Evolutionary conservation across 2,113 vertebrate genomes (phyloP).

Genomic region (Uropsilus gracilis): DNA sequence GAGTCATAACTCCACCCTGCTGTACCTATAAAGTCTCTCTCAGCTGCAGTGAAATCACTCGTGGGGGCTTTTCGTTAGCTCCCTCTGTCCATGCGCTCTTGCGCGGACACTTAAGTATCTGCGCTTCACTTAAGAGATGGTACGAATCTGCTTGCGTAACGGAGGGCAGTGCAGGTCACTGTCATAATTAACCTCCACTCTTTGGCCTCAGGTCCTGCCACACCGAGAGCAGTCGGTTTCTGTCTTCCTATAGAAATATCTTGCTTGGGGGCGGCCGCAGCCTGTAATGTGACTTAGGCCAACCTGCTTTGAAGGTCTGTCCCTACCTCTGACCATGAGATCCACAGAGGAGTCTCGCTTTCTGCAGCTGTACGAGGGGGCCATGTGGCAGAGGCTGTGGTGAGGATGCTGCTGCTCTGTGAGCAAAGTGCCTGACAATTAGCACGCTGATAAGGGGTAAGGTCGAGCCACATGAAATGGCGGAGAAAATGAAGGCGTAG

Average conservation of each 20-base stretch:
- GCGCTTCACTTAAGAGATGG: conserved; percentile 11
- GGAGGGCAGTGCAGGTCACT: conserved; percentile 11
- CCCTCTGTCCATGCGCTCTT: background rate
- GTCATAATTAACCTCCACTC: conserved; percentile 8
- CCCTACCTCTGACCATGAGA: background rate
- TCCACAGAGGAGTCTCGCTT: background rate
- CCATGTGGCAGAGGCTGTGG: background rate
- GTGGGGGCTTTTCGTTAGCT: background rate
- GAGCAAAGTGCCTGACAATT: background rate
- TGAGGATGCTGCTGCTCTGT: background rate
- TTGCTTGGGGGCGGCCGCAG: background rate
- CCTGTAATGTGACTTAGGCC: background rate
- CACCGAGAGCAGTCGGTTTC: conserved; percentile 50
- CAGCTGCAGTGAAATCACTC: background rate
- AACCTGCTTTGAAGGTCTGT: background rate
- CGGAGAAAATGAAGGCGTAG: background rate
- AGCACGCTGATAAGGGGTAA: background rate
- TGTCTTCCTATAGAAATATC: conserved; percentile 18
- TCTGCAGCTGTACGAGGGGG: background rate
- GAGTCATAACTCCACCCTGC: background rate
- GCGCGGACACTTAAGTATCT: background rate
- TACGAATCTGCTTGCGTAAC: conserved; percentile 30
- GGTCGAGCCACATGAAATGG: background rate
- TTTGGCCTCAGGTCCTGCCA: background rate
- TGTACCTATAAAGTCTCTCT: background rate